Percentiles rank a stretch among this genome's conserved stretches.
phyloP scores from a whole-genome alignment of 2,888 invertebrate species.

The Macrophya alboannulata region DNA sequence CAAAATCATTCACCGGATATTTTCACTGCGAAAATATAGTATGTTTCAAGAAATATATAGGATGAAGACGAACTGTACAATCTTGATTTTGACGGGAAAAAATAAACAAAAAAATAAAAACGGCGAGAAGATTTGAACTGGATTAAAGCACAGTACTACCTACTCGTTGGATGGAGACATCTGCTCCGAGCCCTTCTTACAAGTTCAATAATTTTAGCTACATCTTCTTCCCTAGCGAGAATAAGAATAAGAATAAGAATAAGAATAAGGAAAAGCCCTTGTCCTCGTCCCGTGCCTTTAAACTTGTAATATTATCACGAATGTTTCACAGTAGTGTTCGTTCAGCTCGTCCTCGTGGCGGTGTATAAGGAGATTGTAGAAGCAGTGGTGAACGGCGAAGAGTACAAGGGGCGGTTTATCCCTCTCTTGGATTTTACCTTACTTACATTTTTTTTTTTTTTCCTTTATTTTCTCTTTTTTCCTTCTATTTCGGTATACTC shows the following conservation, averaged over 20 bases:
- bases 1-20: not conserved
- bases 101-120: not conserved
- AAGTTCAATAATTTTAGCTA: conserved; percentile 7
- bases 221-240: not conserved
- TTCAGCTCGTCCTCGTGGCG: not conserved
- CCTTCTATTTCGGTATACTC: not conserved
- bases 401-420: conserved; percentile 4
- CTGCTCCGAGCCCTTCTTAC: conserved; percentile 20
- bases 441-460: not conserved
- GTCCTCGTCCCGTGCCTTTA: not conserved
- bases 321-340: not conserved
- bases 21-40: not conserved
- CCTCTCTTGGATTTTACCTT: not conserved
- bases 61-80: too few species aligned
- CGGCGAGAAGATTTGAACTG: not conserved
- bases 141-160: not conserved
- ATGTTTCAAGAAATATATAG: too few species aligned
- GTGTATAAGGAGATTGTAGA: conserved; percentile 16
- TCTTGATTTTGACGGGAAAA: too few species aligned
- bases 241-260: not conserved
- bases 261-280: too few species aligned
- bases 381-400: not conserved
- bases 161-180: not conserved
- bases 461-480: not conserved
- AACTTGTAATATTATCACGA: conserved; percentile 41